Evolutionary conservation across 2,797 vertebrate genomes (phyloP), one percentile per base, ranked within the genome.

Genomic region (Apogon talboti): DNA sequence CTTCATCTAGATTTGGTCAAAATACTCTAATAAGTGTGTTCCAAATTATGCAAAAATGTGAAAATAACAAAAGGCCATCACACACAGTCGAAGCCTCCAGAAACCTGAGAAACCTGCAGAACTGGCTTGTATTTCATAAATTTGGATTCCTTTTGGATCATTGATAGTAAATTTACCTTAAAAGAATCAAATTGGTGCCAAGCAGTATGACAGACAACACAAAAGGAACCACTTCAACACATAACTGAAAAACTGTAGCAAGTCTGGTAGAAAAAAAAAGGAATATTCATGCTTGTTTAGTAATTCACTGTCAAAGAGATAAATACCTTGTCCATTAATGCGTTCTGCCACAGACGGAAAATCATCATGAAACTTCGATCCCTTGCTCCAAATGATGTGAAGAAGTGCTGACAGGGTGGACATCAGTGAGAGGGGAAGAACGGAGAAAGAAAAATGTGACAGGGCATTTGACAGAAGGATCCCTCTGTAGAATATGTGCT

Each of bases 341-440:
- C 95, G 7, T 97, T 97, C 87, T 97, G 96, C 96, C 96, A 97
- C 71, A 97, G 93, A 37, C 94, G 93, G 86, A 96, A 96, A 64
- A 97, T 95, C 92, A 97, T 95, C 90, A 96, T 94, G 90, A 93
- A 97, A 78, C 95, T 97, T 71, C 96, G 95, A 83, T 97, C 96
- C n/a, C 96, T 93, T 16, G 96, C 96, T 3, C 96, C 96, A 0
- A 97, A 96, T 16, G 96, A 97, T 0, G 96, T 97, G 91, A 97
- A 96, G 91, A 97, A 97, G 87, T 97, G 95, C 96, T 97, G 88
- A 56, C 56, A 45, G 37, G 53, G 67, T 11, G 49, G 77, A 82
- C 33, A 63, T 44, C 6, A 18, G 50, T 1, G 38, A 6, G 48
- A 61, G 46, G 51, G 48, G 38, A 54, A 71, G 45, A 43, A 40